These are phyloP conservation scores for Dasysyrphus albostriatus DNA, from an alignment of 2,888 invertebrate genomes.

Conservation along the genomic window DNA sequence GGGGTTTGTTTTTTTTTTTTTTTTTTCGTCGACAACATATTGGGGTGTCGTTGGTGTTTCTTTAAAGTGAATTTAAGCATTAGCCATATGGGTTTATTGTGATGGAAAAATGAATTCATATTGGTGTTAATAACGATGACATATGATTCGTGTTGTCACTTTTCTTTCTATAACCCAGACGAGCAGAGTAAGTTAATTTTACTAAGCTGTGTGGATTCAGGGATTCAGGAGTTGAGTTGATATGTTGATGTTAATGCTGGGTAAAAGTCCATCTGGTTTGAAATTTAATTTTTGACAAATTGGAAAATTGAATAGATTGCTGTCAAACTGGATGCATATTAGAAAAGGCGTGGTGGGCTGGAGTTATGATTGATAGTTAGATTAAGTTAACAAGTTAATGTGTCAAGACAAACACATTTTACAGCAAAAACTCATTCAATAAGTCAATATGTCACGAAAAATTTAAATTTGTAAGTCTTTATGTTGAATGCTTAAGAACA, in stretches of 20 bases:
- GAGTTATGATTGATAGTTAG: conserved; percentile 32
- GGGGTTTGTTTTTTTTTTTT: conserved; percentile 3
- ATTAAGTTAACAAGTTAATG: conserved; percentile 30
- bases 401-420: conserved; percentile 12
- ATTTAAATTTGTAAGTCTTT: too few relatives aligned
- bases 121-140: conserved; percentile 84
- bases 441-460: not conserved
- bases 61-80: conserved; percentile 72
- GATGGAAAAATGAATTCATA: conserved; percentile 82
- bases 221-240: not conserved
- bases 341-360: conserved; percentile 22
- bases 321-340: not conserved
- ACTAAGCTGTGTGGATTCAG: conserved; percentile 24
- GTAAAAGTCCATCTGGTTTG: conserved; percentile 64
- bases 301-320: conserved; percentile 56
- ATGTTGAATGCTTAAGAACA: too few relatives aligned
- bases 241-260: not conserved
- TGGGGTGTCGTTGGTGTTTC: conserved; percentile 28
- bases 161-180: conserved; percentile 13
- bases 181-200: conserved; percentile 62
- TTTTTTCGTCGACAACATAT: not conserved
- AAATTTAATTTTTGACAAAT: conserved; percentile 73
- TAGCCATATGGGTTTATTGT: conserved; percentile 82
- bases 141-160: conserved; percentile 83
- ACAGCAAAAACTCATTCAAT: not conserved